Conservation (phyloP, 2,797 vertebrate species). For the Brachyalestes nurse region DNA sequence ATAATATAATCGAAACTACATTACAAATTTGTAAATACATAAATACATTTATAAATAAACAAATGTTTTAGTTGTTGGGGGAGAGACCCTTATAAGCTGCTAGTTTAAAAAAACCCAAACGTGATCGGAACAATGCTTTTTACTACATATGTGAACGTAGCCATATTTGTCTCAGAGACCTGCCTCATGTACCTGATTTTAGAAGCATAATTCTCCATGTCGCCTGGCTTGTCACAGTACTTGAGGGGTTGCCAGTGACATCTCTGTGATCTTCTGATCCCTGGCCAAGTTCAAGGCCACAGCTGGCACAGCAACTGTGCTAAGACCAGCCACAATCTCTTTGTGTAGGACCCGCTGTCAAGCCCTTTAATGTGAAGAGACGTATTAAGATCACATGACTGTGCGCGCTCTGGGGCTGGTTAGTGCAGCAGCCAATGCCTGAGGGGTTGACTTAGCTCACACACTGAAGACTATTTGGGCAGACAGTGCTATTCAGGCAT, state of each 20-base stretch:
- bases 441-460: not conserved
- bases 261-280: conserved; percentile 59
- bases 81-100: too few species aligned
- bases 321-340: conserved; percentile 40
- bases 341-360: not conserved
- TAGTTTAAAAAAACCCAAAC: too few species aligned
- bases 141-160: not conserved
- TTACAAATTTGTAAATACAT: too few species aligned
- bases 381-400: conserved; percentile 17
- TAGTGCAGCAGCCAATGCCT: not conserved
- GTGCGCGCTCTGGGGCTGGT: not conserved
- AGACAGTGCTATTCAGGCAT: conserved; percentile 1
- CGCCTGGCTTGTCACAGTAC: conserved; percentile 36
- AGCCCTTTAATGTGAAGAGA: conserved; percentile 4
- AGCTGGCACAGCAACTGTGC: conserved; percentile 62
- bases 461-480: not conserved
- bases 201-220: conserved; percentile 2
- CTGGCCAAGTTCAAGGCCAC: conserved; percentile 66
- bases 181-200: conserved; percentile 5
- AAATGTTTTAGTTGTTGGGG: too few species aligned
- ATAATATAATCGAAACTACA: too few species aligned
- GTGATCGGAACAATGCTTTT: not conserved
- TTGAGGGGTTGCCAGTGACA: conserved; percentile 4
- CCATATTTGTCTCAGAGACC: not conserved
- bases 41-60: too few species aligned